Percentiles rank a stretch among this genome's conserved stretches.
These are phyloP conservation scores for Calycopis cecrops DNA, from an alignment of 1,140 invertebrate genomes.

Conservation along the genomic window DNA sequence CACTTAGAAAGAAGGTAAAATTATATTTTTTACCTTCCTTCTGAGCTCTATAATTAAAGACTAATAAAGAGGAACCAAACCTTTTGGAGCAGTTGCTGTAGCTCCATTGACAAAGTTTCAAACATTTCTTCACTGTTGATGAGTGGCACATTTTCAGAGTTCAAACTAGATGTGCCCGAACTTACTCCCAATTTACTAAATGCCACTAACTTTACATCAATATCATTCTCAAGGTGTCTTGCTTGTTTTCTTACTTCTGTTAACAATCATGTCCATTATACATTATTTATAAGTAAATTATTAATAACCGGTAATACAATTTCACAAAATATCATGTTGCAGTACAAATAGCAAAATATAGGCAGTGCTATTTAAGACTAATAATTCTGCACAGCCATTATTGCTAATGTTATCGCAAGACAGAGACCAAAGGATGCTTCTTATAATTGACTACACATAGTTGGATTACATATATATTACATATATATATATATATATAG, in stretches of 20 bases:
- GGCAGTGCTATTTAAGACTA: too few relatives aligned
- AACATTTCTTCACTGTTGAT: conserved; percentile 93
- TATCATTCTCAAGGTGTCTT: conserved; percentile 95
- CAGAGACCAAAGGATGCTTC: too few relatives aligned
- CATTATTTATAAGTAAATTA: too few relatives aligned
- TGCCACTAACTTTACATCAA: conserved; percentile 95
- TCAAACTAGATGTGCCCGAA: conserved; percentile 65
- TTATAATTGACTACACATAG: too few relatives aligned
- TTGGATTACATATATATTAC: too few relatives aligned
- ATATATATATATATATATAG: too few relatives aligned
- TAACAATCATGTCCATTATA: conserved; percentile 30
- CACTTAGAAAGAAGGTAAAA: neutral
- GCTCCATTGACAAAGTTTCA: conserved; percentile 93
- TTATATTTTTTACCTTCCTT: too few relatives aligned
- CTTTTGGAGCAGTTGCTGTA: conserved; percentile 91
- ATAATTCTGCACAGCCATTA: too few relatives aligned
- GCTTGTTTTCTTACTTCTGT: conserved; percentile 95
- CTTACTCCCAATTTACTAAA: conserved; percentile 95
- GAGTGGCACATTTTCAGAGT: conserved; percentile 85
- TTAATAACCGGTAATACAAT: too few relatives aligned
- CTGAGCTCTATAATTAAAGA: conserved; percentile 1
- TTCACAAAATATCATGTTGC: too few relatives aligned
- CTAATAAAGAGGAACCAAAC: conserved; percentile 62
- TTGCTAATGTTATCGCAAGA: too few relatives aligned
- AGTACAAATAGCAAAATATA: too few relatives aligned